Conservation (phyloP, 2,888 invertebrate genomes). For the Papilio elwesi region DNA sequence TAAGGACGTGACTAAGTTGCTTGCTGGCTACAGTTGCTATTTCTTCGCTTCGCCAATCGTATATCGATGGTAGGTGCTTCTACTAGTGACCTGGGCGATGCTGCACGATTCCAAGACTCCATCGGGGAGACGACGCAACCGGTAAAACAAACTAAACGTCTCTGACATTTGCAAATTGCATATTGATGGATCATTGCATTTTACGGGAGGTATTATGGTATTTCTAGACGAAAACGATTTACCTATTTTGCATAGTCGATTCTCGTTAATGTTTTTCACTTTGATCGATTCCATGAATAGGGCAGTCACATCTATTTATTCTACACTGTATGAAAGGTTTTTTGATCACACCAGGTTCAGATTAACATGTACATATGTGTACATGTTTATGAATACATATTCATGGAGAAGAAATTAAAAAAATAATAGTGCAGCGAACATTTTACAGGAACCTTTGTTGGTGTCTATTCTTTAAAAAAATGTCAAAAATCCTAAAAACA, state of each 20-base stretch:
- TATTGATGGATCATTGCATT: slow-evolving; percentile 44
- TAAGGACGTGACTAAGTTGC: slow-evolving; percentile 67
- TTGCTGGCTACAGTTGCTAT: slow-evolving; percentile 53
- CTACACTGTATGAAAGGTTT: not conserved
- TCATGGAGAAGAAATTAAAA: too few relatives aligned
- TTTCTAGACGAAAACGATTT: slow-evolving; percentile 33
- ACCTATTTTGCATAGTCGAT: slow-evolving; percentile 33
- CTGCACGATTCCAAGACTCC: slow-evolving; percentile 58
- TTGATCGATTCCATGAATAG: slow-evolving; percentile 36
- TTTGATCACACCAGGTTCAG: too few relatives aligned
- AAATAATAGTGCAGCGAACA: too few relatives aligned
- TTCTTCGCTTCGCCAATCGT: slow-evolving; percentile 60
- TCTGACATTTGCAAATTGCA: slow-evolving; percentile 45
- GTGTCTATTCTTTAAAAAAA: too few relatives aligned
- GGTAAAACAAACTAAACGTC: slow-evolving; percentile 41
- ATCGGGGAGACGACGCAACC: slow-evolving; percentile 44
- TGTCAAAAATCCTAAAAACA: too few relatives aligned
- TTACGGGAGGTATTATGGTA: slow-evolving; percentile 40
- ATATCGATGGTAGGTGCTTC: slow-evolving; percentile 58
- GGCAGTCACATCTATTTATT: slow-evolving; percentile 39
- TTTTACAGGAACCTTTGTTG: too few relatives aligned
- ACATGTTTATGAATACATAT: too few relatives aligned
- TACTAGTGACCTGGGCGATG: slow-evolving; percentile 54
- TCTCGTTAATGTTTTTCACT: slow-evolving; percentile 21
- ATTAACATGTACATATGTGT: too few relatives aligned